phyloP scores from a whole-genome alignment of 2,797 vertebrate genomes.

The Chelonia mydas region DNA sequence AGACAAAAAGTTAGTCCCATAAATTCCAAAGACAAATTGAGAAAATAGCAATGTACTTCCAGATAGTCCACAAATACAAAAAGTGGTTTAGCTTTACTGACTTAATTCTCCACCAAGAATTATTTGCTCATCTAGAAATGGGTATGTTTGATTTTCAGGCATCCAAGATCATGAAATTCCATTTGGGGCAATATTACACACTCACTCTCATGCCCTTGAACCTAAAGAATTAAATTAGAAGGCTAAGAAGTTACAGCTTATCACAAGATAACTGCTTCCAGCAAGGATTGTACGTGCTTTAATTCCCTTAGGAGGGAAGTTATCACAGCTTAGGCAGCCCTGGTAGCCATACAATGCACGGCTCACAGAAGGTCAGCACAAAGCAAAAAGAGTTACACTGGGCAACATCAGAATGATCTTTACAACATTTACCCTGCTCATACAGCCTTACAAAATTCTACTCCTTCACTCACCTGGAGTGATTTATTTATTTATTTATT shows the following conservation, averaged over 20 bases:
- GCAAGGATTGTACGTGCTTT: not conserved
- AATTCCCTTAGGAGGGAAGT: not conserved
- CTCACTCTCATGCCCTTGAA: slow-evolving; percentile 4
- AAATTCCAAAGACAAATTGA: slow-evolving; percentile 25
- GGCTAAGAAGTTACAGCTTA: not conserved
- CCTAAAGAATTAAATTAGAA: not conserved
- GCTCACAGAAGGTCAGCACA: not conserved
- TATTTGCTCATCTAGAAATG: slow-evolving; percentile 16
- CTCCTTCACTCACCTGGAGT: not conserved
- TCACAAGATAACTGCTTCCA: not conserved
- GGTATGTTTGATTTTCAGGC: slow-evolving; percentile 17
- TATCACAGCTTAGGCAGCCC: not conserved
- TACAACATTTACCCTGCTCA: not conserved
- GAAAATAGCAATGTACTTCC: not conserved
- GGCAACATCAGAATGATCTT: not conserved
- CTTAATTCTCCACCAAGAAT: slow-evolving; percentile 39
- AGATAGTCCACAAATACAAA: slow-evolving; percentile 22
- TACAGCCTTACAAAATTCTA: not conserved
- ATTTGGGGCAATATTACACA: not conserved
- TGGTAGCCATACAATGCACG: not conserved
- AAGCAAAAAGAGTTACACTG: slow-evolving; percentile 4
- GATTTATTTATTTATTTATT: not conserved
- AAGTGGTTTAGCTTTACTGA: slow-evolving; percentile 36
- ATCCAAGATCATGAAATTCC: slow-evolving; percentile 32
- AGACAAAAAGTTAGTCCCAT: slow-evolving; percentile 41